Percentiles rank a stretch among this genome's conserved stretches.
phyloP scores from a whole-genome alignment of 2,888 invertebrate genomes.

The Catocala nupta region DNA sequence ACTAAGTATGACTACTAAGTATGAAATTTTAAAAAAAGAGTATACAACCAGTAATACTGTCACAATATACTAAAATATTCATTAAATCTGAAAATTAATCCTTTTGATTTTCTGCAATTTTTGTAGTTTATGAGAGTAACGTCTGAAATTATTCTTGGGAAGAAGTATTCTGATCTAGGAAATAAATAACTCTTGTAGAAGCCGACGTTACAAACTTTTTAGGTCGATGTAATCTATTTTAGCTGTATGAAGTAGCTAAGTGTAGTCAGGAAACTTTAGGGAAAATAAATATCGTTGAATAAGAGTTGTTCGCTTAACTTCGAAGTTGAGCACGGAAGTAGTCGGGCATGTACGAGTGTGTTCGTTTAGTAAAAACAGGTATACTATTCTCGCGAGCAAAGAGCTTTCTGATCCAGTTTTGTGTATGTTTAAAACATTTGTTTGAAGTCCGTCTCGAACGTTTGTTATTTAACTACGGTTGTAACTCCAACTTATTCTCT shows the following conservation, averaged over 20 bases:
- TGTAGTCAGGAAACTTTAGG: constrained; percentile 41
- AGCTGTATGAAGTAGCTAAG: constrained; percentile 43
- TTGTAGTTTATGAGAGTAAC: constrained; percentile 1
- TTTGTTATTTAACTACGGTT: constrained; percentile 14
- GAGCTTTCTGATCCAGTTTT: constrained; percentile 29
- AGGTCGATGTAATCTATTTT: constrained; percentile 48
- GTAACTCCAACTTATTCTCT: not conserved
- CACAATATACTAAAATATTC: too few species aligned
- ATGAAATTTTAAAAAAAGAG: too few species aligned
- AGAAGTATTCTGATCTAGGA: constrained; percentile 11
- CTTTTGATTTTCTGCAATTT: not conserved
- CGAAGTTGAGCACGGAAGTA: constrained; percentile 28
- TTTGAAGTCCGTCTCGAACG: constrained; percentile 16
- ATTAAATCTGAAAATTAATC: too few species aligned
- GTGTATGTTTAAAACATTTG: constrained; percentile 41
- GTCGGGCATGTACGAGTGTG: constrained; percentile 30
- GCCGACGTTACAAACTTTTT: constrained; percentile 39
- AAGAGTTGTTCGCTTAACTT: constrained; percentile 33
- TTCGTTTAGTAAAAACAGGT: constrained; percentile 39
- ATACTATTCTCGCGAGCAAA: constrained; percentile 26
- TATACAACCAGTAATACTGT: too few species aligned
- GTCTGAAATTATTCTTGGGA: constrained; percentile 17
- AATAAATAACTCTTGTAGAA: constrained; percentile 35
- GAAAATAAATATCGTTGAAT: constrained; percentile 49
- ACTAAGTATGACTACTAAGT: too few species aligned